Conservation (phyloP, 2,888 invertebrate genomes). For the Lycia hirtaria region DNA sequence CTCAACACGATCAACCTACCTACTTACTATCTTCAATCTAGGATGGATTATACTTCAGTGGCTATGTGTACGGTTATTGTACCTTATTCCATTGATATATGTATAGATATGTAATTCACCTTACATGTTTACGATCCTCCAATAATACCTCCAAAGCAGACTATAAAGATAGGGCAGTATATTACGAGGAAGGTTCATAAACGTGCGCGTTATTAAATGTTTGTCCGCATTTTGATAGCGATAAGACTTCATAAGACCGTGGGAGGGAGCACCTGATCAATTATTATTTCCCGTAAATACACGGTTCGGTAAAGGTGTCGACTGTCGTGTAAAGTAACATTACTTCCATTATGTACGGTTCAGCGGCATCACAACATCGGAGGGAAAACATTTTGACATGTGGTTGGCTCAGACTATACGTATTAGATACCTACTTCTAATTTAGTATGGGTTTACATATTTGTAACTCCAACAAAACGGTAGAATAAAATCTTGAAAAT, state of each 20-base stretch:
- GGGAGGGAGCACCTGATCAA: constrained; percentile 47
- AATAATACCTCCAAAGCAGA: background rate
- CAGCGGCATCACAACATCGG: constrained; percentile 13
- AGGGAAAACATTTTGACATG: constrained; percentile 7
- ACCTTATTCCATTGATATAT: too few relatives aligned
- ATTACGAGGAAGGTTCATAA: constrained; percentile 37
- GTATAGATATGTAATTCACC: too few relatives aligned
- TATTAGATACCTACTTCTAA: background rate
- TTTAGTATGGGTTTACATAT: background rate
- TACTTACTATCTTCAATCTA: too few relatives aligned
- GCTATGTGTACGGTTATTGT: too few relatives aligned
- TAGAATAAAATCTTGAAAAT: too few relatives aligned
- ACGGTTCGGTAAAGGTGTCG: constrained; percentile 34
- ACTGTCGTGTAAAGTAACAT: constrained; percentile 26
- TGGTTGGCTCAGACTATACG: too few relatives aligned
- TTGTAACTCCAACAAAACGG: too few relatives aligned
- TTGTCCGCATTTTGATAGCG: constrained; percentile 42
- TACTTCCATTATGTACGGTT: constrained; percentile 29
- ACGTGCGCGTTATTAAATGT: constrained; percentile 43
- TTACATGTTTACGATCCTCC: background rate
- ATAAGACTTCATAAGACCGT: constrained; percentile 40
- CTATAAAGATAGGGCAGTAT: constrained; percentile 6
- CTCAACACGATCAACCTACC: too few relatives aligned
- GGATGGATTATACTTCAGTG: too few relatives aligned
- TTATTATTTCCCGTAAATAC: constrained; percentile 19